Base-by-base conservation (phyloP, 2,113 vertebrate genomes). In the Rynchops niger region DNA sequence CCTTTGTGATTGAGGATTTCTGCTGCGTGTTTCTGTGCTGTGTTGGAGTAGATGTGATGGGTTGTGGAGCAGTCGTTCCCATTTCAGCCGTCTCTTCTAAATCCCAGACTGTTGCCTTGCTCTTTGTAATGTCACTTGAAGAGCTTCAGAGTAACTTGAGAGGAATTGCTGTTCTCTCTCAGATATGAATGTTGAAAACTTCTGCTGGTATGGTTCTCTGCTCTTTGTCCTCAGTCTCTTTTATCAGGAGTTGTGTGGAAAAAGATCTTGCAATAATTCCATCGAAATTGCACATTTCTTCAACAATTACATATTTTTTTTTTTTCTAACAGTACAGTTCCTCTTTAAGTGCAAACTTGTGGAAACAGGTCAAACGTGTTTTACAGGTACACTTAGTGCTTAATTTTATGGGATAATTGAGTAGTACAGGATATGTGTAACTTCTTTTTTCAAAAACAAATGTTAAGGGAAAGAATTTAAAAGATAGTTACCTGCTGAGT, bases 51-150 rank as follows among this genome's bases (percentile, higher is more conserved):
- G 38, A 66, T 52, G 13, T 67, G 59, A 47, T 66, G 55, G 25
- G 55, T 49, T 76, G 23, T 87, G 59, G 71, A 94, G 15, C 81
- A 74, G 59, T 40, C 3, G 0, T 77, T 95, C 49, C 70, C 66
- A 30, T 36, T 72, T 92, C 32, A 86, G 30, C 72, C 9, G 1
- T 73, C 76, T 86, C 86, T 82, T 88, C 47, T 47, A 74, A 81
- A 66, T 86, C 80, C 42, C 25, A 66, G 34, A 6, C 66, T 71
- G 27, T 65, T 93, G 81, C 38, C 47, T 94, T 92, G 73, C 18
- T 71, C n/a, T 92, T 93, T 78, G 55, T 89, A 91, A 55, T 71
- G 61, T 79, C 70, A 67, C 69, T 78, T 84, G 69, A 95, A 95
- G 71, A 91, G 53, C 56, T 92, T 91, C 91, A 79, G 42, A 93